Conservation (phyloP, 2,888 invertebrate species). For the Dioctria rufipes region DNA sequence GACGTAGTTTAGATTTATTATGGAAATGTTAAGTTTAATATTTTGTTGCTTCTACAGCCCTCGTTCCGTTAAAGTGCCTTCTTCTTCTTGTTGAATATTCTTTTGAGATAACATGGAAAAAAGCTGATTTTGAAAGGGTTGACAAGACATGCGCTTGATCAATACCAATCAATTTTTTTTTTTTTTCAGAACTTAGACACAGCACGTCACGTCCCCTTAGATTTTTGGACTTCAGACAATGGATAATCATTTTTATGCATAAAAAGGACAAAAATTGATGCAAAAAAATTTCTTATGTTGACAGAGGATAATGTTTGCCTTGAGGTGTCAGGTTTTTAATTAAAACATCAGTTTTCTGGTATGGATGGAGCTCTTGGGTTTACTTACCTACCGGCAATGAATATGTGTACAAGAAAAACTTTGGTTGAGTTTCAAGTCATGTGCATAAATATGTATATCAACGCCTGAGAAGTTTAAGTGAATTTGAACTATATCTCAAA, state of each 20-base stretch:
- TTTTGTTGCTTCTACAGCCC: constrained; percentile 46
- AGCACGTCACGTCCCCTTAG: constrained; percentile 8
- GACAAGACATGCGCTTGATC: constrained; percentile 40
- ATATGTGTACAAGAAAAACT: no score
- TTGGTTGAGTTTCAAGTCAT: no score
- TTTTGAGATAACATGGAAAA: not conserved
- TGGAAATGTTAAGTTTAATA: constrained; percentile 59
- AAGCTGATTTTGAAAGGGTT: constrained; percentile 17
- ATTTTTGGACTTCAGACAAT: constrained; percentile 28
- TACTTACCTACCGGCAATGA: not conserved
- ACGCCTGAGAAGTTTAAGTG: no score
- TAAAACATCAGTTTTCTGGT: constrained; percentile 59
- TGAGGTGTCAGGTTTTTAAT: constrained; percentile 59
- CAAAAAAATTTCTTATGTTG: constrained; percentile 55
- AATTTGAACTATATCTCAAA: no score
- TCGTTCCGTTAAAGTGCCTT: constrained; percentile 10
- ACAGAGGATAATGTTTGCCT: constrained; percentile 55
- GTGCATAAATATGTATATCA: no score
- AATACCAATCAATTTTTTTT: constrained; percentile 30
- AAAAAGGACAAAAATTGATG: constrained; percentile 33
- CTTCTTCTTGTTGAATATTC: not conserved
- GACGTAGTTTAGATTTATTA: constrained; percentile 68
- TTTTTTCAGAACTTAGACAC: not conserved
- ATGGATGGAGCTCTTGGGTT: constrained; percentile 42
- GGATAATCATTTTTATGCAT: constrained; percentile 34